A percentile compares a stretch with the other conserved stretches of the same genome.
Conservation (phyloP, 2,888 invertebrate species). For the Stomorhina lunata region DNA sequence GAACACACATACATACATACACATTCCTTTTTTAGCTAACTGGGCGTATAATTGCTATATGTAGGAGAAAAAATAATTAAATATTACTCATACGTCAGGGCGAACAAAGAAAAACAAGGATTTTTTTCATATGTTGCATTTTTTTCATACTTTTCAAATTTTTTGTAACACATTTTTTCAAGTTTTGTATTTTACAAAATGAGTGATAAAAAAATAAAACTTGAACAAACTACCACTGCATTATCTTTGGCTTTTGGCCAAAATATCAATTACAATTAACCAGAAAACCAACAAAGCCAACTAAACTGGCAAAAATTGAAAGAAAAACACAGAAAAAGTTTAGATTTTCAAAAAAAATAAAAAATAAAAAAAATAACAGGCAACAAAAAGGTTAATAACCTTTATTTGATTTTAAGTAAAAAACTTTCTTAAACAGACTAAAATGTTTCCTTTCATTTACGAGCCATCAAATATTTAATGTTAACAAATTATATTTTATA, state of each 20-base stretch:
- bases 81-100: constrained; percentile 31
- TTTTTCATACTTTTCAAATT: not conserved
- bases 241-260: constrained; percentile 56
- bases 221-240: constrained; percentile 38
- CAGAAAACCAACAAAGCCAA: constrained; percentile 41
- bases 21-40: not conserved
- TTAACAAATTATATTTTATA: constrained; percentile 27
- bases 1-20: too few relatives aligned
- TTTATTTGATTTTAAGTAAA: not conserved
- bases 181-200: not conserved
- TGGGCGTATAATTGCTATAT: constrained; percentile 22
- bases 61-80: constrained; percentile 25
- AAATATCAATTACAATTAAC: constrained; percentile 63
- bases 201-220: not conserved
- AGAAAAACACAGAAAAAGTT: not conserved
- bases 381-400: constrained; percentile 46
- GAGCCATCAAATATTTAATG: too few relatives aligned
- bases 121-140: constrained; percentile 23
- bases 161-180: not conserved
- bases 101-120: not conserved
- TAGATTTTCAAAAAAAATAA: not conserved
- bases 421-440: not conserved
- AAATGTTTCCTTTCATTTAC: too few relatives aligned
- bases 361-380: not conserved
- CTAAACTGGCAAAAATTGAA: not conserved